Base-by-base conservation (phyloP, 2,888 invertebrate genomes). In the Macrophya alboannulata region DNA sequence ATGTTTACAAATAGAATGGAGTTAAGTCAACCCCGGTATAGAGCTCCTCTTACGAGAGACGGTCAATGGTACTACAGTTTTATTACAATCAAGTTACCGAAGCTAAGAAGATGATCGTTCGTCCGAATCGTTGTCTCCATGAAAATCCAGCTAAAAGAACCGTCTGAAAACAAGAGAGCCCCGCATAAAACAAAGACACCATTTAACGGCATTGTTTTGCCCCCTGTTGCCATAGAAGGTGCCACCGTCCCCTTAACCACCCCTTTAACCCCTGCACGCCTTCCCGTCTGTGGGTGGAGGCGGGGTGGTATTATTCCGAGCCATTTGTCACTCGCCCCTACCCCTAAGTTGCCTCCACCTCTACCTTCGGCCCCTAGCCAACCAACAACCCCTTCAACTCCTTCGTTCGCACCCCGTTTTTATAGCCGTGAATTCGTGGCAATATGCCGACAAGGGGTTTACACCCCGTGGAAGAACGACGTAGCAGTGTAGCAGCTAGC, bases 381-480 rank as follows among this genome's bases (percentile, higher is more conserved):
- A 82, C 86, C 84, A 85, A 85, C 85, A 86, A 85, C 87, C 85
- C 85, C 84, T 84, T 68, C 62, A 55, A n/a, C 85, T 55, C 84
- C 79, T 81, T 85, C 86, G 59, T 83, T 76, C 51, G 85, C 86
- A 40, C 86, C 72, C 84, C 91, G 90, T 92, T 93, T 92, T 93
- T 92, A 93, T 92, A 92, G 92, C 91, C 92, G 91, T 93, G 93
- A 92, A 93, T 93, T 83, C 92, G 92, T 90, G 89, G 92, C 92
- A 93, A 93, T 93, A 93, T 93, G 93, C 92, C 92, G 92, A 93
- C 93, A 92, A 93, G 91, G 90, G 91, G 91, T 90, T 92, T 92
- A 92, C 92, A 90, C 88, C 68, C 68, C 55, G 83, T 68, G 45
- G 83, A 68, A 45, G 83, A 48, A 68, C 68, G 83, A 62, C 62